These are phyloP conservation scores for Eutrigla gurnardus DNA, from an alignment of 2,797 vertebrate species.

Conservation along the genomic window DNA sequence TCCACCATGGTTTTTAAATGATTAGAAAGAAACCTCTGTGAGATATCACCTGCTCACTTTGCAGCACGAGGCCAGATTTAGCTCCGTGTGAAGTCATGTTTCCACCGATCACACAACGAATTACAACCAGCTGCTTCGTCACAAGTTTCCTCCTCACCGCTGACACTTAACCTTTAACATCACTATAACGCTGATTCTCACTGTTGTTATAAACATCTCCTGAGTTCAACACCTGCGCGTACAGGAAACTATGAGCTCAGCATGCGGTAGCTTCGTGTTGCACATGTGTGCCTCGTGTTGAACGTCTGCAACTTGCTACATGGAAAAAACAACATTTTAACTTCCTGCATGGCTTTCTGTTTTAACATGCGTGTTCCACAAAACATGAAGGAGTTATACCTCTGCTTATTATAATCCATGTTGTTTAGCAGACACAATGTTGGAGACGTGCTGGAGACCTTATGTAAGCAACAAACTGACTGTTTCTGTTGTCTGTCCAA, in stretches of 20 bases:
- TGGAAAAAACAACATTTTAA: neutral
- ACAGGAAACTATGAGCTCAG: conserved; percentile 23
- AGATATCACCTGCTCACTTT: neutral
- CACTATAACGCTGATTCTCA: neutral
- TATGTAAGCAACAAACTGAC: neutral
- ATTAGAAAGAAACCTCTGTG: no score
- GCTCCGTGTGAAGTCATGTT: neutral
- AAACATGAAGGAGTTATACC: neutral
- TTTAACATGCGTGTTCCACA: conserved; percentile 1
- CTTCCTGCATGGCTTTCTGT: neutral
- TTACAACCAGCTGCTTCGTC: conserved; percentile 3
- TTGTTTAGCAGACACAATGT: neutral
- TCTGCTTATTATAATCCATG: neutral
- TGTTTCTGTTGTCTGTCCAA: no score
- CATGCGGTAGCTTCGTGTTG: neutral
- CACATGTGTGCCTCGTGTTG: neutral
- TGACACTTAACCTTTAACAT: conserved; percentile 3
- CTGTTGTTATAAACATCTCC: neutral
- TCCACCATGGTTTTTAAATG: no score
- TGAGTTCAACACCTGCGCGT: neutral
- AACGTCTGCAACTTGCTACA: conserved; percentile 12
- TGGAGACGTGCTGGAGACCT: neutral
- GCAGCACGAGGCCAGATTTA: neutral
- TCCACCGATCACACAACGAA: neutral
- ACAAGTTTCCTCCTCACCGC: neutral